A percentile compares a stretch with the other conserved stretches of the same genome.
phyloP scores from a whole-genome alignment of 53 echinoderm and acorn worm genomes.

The Stichopus horrens region DNA sequence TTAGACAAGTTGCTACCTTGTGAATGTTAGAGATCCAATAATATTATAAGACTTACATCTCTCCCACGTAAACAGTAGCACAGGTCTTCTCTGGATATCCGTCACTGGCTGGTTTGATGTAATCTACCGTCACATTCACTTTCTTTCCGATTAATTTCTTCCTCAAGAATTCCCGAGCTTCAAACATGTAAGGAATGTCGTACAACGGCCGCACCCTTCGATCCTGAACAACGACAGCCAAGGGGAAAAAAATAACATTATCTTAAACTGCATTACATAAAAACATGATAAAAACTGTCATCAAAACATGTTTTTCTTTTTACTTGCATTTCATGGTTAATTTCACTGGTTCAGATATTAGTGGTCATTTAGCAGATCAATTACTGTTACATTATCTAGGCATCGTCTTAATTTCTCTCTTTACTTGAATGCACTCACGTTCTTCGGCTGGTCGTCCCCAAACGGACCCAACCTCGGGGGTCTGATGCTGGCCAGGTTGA shows the following conservation, averaged over 20 bases:
- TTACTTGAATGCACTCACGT: conserved; percentile 4
- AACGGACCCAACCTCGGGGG: conserved; percentile 76
- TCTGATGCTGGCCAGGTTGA: conserved; percentile 90
- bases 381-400: neutral
- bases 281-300: too few relatives aligned
- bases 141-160: conserved; percentile 98
- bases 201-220: conserved; percentile 87
- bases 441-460: conserved; percentile 44
- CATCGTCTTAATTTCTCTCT: neutral
- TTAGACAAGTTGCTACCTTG: too few relatives aligned
- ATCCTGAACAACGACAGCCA: conserved; percentile 45
- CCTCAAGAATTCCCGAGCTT: conserved; percentile 89
- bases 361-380: neutral
- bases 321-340: neutral
- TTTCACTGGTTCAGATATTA: neutral
- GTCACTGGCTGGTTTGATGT: conserved; percentile 96
- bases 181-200: conserved; percentile 99
- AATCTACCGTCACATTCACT: conserved; percentile 84
- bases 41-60: conserved; percentile 68
- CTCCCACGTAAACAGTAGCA: conserved; percentile 83
- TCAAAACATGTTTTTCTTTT: neutral
- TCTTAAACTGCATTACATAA: neutral
- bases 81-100: conserved; percentile 97
- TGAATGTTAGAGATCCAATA: too few relatives aligned
- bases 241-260: neutral